Base-by-base conservation (phyloP, 2,888 invertebrate species). In the Cabera pusaria region DNA sequence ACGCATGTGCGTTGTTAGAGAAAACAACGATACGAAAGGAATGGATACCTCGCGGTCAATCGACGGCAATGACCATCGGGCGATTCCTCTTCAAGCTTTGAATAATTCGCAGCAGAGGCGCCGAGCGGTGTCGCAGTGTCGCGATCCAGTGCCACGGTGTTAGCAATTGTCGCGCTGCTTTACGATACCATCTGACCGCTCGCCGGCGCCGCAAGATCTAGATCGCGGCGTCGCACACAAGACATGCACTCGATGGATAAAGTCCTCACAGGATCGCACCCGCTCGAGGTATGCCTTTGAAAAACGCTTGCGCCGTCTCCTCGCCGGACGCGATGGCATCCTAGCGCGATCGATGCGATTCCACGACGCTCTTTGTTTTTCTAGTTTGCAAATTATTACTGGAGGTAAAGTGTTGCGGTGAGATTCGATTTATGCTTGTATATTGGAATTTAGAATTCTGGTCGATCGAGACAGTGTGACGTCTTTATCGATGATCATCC, bases 151-250 rank as follows among this genome's bases (percentile, higher is more conserved):
- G 38, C 52, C 53, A 53, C 57, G 62, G 76, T 77, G 82, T 81
- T 79, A 81, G 82, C 84, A 85, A 84, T 85, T 85, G 86, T 85
- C 85, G 84, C 83, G 73, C 71, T 60, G 67, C 70, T 78, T 78
- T 72, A 59, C 68, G 86, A 87, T 87, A 85, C 59, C 72, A 86
- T 86, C 85, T 66, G 58, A 59, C 81, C 80, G 74, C 67, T 22
- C 62, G 53, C 56, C 78, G 73, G 71, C 77, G 75, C 72, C 79
- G 81, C 61, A 50, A 57, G 67, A 87, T 88, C 85, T 85, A 84
- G 86, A 86, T 86, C 81, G 80, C 83, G 83, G 79, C 72, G 64
- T 62, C 49, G 66, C 73, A 65, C 74, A 82, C 81, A 79, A 82
- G 82, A 80, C 83, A 72, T 74, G 74, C 72, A 68, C 71, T 64